Conservation (phyloP, 2,797 vertebrate genomes). For the Microchirus variegatus region DNA sequence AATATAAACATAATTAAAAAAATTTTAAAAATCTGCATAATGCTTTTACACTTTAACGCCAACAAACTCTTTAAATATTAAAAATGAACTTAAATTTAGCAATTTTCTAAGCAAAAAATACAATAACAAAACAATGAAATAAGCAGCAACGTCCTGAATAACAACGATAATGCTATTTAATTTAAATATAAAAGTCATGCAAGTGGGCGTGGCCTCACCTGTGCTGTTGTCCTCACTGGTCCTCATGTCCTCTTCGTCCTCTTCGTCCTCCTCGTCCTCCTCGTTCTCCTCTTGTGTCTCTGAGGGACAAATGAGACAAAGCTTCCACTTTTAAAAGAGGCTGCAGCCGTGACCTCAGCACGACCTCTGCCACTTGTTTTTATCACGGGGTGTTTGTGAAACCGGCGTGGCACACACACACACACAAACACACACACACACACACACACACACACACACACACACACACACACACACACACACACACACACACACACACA, state of each 20-base stretch:
- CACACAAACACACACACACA: constrained; percentile 2
- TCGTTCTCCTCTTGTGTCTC: background rate
- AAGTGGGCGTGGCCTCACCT: background rate
- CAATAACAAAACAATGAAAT: too few species aligned
- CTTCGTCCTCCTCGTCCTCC: too few species aligned
- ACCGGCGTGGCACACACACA: background rate
- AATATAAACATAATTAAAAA: too few species aligned
- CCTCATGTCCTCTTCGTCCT: background rate
- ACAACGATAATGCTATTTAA: too few species aligned
- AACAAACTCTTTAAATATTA: too few species aligned
- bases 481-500: background rate
- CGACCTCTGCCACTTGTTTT: background rate
- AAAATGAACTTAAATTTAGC: too few species aligned
- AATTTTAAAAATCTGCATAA: too few species aligned
- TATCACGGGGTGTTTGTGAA: background rate
- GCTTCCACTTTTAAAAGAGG: background rate
- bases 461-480: constrained; percentile 1
- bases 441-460: background rate
- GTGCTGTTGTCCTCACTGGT: background rate
- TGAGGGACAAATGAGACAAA: background rate
- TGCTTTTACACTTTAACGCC: too few species aligned
- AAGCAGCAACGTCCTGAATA: too few species aligned
- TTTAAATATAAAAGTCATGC: too few species aligned
- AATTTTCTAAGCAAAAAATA: too few species aligned
- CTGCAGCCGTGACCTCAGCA: background rate